phyloP scores from a whole-genome alignment of 1,140 invertebrate species.

The Listronotus bonariensis region DNA sequence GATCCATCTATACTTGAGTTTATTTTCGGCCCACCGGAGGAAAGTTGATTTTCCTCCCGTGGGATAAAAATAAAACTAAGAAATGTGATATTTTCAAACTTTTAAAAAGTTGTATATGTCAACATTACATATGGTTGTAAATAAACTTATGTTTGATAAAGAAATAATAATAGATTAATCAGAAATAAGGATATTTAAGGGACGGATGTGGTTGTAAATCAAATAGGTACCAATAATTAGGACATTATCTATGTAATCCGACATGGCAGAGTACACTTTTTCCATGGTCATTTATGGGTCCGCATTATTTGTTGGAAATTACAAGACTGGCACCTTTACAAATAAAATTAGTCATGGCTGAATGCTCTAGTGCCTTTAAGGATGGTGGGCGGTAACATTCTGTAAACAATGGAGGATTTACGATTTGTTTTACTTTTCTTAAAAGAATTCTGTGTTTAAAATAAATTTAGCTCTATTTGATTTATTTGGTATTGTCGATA shows the following conservation, averaged over 20 bases:
- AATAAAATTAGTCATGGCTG: constrained; percentile 35
- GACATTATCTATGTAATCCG: constrained; percentile 1
- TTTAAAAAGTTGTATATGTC: too few species aligned
- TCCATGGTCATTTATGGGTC: not conserved
- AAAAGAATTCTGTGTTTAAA: not conserved
- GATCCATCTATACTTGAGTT: too few species aligned
- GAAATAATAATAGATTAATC: too few species aligned
- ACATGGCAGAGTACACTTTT: not conserved
- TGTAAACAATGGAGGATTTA: constrained; percentile 29
- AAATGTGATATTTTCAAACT: too few species aligned
- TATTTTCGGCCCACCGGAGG: too few species aligned
- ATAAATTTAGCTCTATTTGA: too few species aligned
- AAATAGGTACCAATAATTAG: not conserved
- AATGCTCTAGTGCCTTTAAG: constrained; percentile 21
- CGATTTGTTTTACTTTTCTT: constrained; percentile 13
- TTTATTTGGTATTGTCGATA: too few species aligned
- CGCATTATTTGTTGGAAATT: constrained; percentile 16
- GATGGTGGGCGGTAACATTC: constrained; percentile 25
- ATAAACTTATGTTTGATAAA: too few species aligned
- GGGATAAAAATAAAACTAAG: too few species aligned
- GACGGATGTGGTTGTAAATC: not conserved
- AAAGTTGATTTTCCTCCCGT: too few species aligned
- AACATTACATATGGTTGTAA: too few species aligned
- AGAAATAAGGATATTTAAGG: too few species aligned
- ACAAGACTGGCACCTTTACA: constrained; percentile 28